These are phyloP conservation scores for Hirudinaria manillensis DNA, from an alignment of 2,888 invertebrate genomes.

Conservation along the genomic window DNA sequence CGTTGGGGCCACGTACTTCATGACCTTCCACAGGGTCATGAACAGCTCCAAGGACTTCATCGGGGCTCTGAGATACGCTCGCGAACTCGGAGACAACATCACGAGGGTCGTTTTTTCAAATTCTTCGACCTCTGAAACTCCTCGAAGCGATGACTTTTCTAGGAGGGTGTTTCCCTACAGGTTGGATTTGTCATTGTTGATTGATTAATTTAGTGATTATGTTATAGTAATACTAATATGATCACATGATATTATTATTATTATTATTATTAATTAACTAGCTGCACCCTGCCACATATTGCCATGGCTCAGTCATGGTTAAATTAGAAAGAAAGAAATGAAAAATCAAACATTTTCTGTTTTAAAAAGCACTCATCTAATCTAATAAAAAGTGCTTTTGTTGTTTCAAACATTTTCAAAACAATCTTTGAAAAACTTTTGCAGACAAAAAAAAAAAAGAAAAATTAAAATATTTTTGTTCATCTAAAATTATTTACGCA, in stretches of 20 bases:
- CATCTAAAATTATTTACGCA: too few species aligned
- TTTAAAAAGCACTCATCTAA: neutral
- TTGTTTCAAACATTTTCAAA: too few species aligned
- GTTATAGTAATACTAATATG: too few species aligned
- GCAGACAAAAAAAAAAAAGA: too few species aligned
- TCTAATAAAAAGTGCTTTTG: neutral
- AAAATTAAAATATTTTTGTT: too few species aligned
- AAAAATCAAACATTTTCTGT: too few species aligned
- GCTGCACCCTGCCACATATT: too few species aligned
- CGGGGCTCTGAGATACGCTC: constrained; percentile 68
- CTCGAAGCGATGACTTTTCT: neutral
- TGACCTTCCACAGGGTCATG: constrained; percentile 81
- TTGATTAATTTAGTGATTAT: constrained; percentile 1
- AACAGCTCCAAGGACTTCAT: constrained; percentile 77
- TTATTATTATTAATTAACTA: too few species aligned
- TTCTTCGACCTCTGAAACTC: neutral
- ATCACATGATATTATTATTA: too few species aligned
- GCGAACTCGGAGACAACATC: constrained; percentile 70
- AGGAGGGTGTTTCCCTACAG: constrained; percentile 77
- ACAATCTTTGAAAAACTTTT: too few species aligned
- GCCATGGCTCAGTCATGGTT: too few species aligned
- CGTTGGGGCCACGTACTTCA: constrained; percentile 69
- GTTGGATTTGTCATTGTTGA: constrained; percentile 53
- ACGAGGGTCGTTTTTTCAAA: constrained; percentile 65
- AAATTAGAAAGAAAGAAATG: too few species aligned